Conservation (phyloP, 2,113 vertebrate genomes). For the Campylomormyrus tamandua region DNA sequence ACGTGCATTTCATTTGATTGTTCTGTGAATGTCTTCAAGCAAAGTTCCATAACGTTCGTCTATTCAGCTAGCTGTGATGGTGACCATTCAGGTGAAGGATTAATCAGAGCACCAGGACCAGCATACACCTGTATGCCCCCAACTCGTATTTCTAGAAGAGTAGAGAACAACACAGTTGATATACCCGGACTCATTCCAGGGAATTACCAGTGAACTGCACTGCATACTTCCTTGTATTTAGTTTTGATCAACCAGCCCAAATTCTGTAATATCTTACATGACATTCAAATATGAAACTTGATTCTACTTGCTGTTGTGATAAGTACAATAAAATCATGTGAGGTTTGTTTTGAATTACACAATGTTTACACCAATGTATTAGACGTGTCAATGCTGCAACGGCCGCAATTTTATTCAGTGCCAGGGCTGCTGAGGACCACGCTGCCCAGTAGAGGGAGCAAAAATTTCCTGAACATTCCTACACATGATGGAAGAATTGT, state of each 20-base stretch:
- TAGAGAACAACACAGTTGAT: background rate
- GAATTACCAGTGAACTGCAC: background rate
- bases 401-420: background rate
- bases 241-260: background rate
- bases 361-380: background rate
- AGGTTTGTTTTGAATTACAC: background rate
- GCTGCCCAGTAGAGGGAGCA: slow-evolving; percentile 2
- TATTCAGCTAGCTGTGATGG: background rate
- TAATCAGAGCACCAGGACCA: background rate
- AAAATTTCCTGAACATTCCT: background rate
- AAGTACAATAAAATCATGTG: background rate
- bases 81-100: background rate
- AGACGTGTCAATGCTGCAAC: background rate
- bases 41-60: background rate
- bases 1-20: background rate
- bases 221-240: background rate
- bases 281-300: background rate
- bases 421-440: background rate
- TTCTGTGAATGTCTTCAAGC: background rate
- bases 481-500: background rate
- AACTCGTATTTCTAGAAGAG: background rate
- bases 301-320: background rate
- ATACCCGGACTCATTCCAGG: background rate
- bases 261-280: background rate
- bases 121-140: background rate